Evolutionary conservation across 2,113 vertebrate species (phyloP).

Genomic region (Mesoclemmys tuberculata): DNA sequence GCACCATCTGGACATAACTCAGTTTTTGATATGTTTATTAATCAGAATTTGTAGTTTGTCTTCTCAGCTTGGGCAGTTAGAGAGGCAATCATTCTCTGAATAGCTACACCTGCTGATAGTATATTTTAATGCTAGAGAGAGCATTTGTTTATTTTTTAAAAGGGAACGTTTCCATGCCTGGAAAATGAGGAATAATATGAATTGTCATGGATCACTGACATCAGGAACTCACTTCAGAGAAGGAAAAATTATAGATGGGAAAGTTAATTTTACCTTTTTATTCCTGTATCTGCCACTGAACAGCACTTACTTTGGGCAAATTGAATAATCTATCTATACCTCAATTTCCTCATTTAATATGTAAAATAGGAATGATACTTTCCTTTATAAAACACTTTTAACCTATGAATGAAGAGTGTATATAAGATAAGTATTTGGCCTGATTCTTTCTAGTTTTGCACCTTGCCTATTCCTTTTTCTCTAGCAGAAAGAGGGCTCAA

Average conservation of each 20-base stretch:
- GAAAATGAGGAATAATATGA: background rate
- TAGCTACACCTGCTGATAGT: background rate
- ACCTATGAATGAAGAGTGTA: too few relatives aligned
- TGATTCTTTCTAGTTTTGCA: too few relatives aligned
- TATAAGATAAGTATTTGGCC: too few relatives aligned
- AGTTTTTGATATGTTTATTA: too few relatives aligned
- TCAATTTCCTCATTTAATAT: background rate
- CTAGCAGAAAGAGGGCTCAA: too few relatives aligned
- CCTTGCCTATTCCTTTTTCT: too few relatives aligned
- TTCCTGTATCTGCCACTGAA: background rate
- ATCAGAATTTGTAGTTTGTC: too few relatives aligned
- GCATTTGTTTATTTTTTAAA: background rate
- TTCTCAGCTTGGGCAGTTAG: background rate
- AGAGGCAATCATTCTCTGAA: background rate
- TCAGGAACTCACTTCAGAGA: too few relatives aligned
- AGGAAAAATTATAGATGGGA: accelerated
- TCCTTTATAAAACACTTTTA: background rate
- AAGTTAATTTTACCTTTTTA: background rate
- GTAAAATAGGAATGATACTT: background rate
- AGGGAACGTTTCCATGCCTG: background rate
- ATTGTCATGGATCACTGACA: background rate
- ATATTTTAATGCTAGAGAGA: background rate
- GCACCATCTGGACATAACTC: too few relatives aligned
- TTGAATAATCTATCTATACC: background rate
- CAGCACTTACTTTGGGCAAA: background rate